These are phyloP conservation scores for Standfussiana lucernea DNA, from an alignment of 2,888 invertebrate genomes.

Conservation along the genomic window DNA sequence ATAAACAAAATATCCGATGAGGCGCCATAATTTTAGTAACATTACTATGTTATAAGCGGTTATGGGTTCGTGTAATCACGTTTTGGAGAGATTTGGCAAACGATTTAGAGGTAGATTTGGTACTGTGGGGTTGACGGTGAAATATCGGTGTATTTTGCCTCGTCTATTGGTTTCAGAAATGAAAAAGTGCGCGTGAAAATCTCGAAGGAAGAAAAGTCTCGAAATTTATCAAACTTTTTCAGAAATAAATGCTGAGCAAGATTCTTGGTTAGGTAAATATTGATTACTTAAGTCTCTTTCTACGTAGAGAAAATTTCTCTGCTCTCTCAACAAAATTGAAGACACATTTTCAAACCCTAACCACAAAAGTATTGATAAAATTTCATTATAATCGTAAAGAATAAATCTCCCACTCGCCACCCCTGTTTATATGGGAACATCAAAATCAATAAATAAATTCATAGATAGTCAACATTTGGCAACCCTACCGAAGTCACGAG, in stretches of 20 bases:
- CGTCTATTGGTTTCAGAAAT: not conserved
- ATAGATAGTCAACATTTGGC: slow-evolving; percentile 81
- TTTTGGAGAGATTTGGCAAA: slow-evolving; percentile 45
- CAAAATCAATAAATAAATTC: slow-evolving; percentile 76
- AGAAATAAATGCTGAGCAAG: no score
- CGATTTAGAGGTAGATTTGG: slow-evolving; percentile 14
- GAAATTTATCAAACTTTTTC: not conserved
- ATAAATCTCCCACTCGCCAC: slow-evolving; percentile 56
- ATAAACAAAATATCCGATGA: slow-evolving; percentile 86
- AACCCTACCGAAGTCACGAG: slow-evolving; percentile 84
- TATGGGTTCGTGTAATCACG: slow-evolving; percentile 61
- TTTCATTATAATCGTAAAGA: slow-evolving; percentile 56
- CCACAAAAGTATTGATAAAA: slow-evolving; percentile 41
- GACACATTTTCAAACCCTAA: not conserved
- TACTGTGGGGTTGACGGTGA: not conserved
- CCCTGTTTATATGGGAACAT: slow-evolving; percentile 57
- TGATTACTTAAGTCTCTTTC: no score
- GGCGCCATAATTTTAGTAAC: slow-evolving; percentile 78
- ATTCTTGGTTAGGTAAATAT: no score
- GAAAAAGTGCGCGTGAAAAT: not conserved
- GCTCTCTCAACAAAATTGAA: no score
- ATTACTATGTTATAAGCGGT: slow-evolving; percentile 70
- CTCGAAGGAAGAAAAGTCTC: not conserved
- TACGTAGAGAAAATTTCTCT: no score
- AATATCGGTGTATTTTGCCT: not conserved